A percentile compares a stretch with the other conserved stretches of the same genome.
These are phyloP conservation scores for Varecia variegata DNA, from an alignment of 2,797 vertebrate genomes.

Conservation along the genomic window DNA sequence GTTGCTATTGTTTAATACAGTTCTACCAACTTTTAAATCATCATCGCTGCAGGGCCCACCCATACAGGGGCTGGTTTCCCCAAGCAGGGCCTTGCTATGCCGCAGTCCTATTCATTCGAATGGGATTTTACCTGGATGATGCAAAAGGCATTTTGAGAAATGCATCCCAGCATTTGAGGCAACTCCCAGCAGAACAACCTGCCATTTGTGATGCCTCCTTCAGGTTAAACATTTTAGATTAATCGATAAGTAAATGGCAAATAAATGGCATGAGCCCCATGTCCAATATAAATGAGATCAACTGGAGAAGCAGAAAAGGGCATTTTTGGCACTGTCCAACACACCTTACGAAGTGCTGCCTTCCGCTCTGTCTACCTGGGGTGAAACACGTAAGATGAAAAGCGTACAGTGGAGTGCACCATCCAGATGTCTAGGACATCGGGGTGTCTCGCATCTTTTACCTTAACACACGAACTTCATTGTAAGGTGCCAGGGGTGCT, in stretches of 20 bases:
- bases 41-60: neutral
- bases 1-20: neutral
- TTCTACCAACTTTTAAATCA: neutral
- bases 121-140: slow-evolving; percentile 29
- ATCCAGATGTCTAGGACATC: neutral
- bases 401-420: neutral
- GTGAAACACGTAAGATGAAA: neutral
- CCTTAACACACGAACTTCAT: slow-evolving; percentile 47
- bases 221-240: slow-evolving; percentile 70
- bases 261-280: slow-evolving; percentile 53
- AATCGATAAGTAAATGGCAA: slow-evolving; percentile 77
- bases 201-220: slow-evolving; percentile 64
- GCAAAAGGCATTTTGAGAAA: slow-evolving; percentile 42
- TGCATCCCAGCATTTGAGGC: slow-evolving; percentile 19
- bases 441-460: neutral
- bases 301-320: slow-evolving; percentile 52
- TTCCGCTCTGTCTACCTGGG: neutral
- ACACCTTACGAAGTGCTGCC: neutral
- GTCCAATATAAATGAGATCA: slow-evolving; percentile 69
- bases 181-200: slow-evolving; percentile 64
- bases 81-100: neutral
- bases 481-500: slow-evolving; percentile 21
- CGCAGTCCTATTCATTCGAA: neutral
- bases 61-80: neutral
- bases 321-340: slow-evolving; percentile 49